phyloP scores from a whole-genome alignment of 1,140 invertebrate genomes.

The Trypoxylus dichotomus region DNA sequence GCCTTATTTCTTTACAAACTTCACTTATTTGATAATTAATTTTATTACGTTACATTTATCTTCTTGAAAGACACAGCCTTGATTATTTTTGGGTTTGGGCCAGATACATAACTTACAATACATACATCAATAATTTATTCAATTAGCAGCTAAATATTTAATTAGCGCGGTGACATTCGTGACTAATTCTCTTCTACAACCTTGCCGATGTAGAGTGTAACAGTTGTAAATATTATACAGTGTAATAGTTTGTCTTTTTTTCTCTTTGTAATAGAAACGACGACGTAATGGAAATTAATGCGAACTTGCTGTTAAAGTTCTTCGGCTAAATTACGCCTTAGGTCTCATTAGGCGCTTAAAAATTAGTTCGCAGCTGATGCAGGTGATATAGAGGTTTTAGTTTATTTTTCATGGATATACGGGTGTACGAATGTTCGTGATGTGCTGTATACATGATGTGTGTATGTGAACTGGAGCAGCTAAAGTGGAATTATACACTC shows the following conservation, averaged over 20 bases:
- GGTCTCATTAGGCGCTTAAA: not conserved
- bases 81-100: not conserved
- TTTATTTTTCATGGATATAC: not conserved
- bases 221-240: not conserved
- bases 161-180: not conserved
- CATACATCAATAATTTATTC: not conserved
- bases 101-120: not conserved
- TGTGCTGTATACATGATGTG: not conserved
- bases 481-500: not conserved
- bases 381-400: not conserved
- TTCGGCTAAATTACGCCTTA: not conserved
- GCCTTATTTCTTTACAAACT: no score
- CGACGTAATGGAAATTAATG: not conserved
- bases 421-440: not conserved
- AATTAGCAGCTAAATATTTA: not conserved
- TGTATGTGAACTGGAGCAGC: not conserved
- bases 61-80: not conserved
- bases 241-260: not conserved
- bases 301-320: not conserved
- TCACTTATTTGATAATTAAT: no score
- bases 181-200: not conserved
- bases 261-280: not conserved
- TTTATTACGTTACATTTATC: not conserved
- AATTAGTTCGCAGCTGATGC: not conserved
- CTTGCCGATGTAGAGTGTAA: not conserved